Evolutionary conservation across 2,797 vertebrate species (phyloP).

Genomic region (Diceros bicornis): DNA sequence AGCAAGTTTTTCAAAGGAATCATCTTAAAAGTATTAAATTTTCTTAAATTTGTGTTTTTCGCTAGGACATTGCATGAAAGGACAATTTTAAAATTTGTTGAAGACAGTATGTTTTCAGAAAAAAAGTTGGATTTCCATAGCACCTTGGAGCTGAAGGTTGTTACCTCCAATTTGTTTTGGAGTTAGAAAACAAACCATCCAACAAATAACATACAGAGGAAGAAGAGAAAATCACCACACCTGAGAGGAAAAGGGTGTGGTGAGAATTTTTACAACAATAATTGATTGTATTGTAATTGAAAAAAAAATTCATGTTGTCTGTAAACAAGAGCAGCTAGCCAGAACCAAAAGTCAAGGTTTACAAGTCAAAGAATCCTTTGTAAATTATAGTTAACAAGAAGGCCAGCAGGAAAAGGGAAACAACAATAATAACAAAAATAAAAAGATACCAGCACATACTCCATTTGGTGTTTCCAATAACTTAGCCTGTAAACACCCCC

Average conservation of each 20-base stretch:
- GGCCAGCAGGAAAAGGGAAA: slow-evolving; percentile 6
- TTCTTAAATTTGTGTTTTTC: slow-evolving; percentile 54
- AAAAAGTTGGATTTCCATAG: not conserved
- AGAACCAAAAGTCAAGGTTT: slow-evolving; percentile 87
- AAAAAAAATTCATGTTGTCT: slow-evolving; percentile 80
- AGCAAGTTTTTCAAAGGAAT: slow-evolving; percentile 44
- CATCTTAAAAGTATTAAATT: not conserved
- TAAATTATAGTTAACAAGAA: slow-evolving; percentile 86
- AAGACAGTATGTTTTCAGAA: not conserved
- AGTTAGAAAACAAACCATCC: not conserved
- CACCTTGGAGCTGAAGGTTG: not conserved
- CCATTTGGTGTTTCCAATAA: slow-evolving; percentile 86
- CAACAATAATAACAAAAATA: slow-evolving; percentile 30
- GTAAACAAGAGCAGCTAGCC: slow-evolving; percentile 85
- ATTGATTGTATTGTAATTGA: not conserved
- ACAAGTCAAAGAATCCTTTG: slow-evolving; percentile 75
- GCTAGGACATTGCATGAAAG: not conserved
- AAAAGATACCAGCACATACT: slow-evolving; percentile 83
- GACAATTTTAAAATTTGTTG: slow-evolving; percentile 40
- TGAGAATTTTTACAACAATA: not conserved
- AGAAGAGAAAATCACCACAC: not conserved
- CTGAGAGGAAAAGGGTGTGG: not conserved
- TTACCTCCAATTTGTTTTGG: not conserved
- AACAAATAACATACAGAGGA: not conserved
- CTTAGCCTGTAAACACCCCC: slow-evolving; percentile 70